Evolutionary conservation across 2,888 invertebrate species (phyloP), one percentile per base, ranked within the genome.

Genomic region (Philaethria dido): DNA sequence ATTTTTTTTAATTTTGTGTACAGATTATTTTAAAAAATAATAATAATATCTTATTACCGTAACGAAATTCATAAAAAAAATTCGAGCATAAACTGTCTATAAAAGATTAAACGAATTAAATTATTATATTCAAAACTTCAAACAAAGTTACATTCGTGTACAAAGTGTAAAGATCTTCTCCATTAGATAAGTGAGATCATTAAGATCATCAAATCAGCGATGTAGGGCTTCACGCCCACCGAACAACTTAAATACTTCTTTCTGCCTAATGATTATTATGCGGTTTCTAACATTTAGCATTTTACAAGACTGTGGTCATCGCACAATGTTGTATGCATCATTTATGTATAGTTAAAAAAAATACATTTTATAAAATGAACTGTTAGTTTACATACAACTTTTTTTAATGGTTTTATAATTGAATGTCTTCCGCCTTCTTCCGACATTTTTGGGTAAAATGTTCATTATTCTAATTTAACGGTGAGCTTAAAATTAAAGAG

Each of bases 141-240:
- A 39, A 55, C 18, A 39, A 36, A 55, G 39, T 39, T 42, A 22
- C 42, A 20, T n/a, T 57, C 18, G 39, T 22, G 3, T 39, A 42
- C n/a, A 42, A 36, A 20, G 42, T 20, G 16, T 69, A 59, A 57
- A 61, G 72, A 50, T 74, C 69, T 67, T 22, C 36, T 55, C 42
- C 25, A 68, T 72, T 69, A 61, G 68, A 70, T 66, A 62, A 65
- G 60, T 66, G 64, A 65, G 72, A 78, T 79, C 76, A 72, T 72
- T 66, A 63, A 65, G 72, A 78, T 79, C 76, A 72, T 72, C 66
- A 62, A 67, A 69, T 42, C 9, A 39, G 39, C 39, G 39, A 76
- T 78, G 76, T 77, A 78, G 78, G 75, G 77, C 80, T 81, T 79
- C 80, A 82, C 77, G 82, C 79, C 77, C 77, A 76, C 69, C 77